Conservation (phyloP, 1,140 invertebrate genomes). For the Phymastichus coffea region DNA sequence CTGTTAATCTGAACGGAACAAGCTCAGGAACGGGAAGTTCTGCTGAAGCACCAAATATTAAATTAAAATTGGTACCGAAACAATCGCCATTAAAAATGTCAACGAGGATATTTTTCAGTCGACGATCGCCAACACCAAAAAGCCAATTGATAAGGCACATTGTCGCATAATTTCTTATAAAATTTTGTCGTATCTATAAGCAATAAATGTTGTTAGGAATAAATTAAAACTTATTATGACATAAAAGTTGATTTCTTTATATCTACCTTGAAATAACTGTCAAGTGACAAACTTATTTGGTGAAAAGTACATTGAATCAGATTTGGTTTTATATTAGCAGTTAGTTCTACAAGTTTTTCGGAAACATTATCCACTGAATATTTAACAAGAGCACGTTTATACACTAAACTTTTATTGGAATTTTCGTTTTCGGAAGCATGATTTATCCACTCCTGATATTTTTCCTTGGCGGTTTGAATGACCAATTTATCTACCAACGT, state of each 20-base stretch:
- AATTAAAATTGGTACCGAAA: constrained; percentile 77
- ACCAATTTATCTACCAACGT: constrained; percentile 26
- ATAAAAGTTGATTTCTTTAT: background rate
- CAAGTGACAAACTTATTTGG: constrained; percentile 59
- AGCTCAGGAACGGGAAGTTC: constrained; percentile 69
- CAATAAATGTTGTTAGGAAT: background rate
- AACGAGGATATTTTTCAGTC: constrained; percentile 71
- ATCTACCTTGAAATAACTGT: constrained; percentile 52
- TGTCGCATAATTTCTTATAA: constrained; percentile 61
- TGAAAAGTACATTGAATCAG: constrained; percentile 57
- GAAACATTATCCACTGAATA: constrained; percentile 40
- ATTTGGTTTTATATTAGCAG: constrained; percentile 41
- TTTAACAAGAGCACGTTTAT: constrained; percentile 40
- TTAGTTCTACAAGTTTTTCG: constrained; percentile 46
- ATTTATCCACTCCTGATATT: constrained; percentile 39
- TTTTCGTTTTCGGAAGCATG: constrained; percentile 6
- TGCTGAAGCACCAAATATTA: constrained; percentile 67
- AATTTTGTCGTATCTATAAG: constrained; percentile 59
- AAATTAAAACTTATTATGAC: background rate
- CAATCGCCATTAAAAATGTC: constrained; percentile 62
- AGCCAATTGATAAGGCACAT: constrained; percentile 70
- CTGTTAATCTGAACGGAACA: constrained; percentile 74
- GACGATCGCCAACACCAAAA: constrained; percentile 74
- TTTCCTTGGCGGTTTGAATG: background rate
- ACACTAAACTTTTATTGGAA: constrained; percentile 4